Evolutionary conservation across 2,797 vertebrate species (phyloP).

Genomic region (Rhabdomys pumilio): DNA sequence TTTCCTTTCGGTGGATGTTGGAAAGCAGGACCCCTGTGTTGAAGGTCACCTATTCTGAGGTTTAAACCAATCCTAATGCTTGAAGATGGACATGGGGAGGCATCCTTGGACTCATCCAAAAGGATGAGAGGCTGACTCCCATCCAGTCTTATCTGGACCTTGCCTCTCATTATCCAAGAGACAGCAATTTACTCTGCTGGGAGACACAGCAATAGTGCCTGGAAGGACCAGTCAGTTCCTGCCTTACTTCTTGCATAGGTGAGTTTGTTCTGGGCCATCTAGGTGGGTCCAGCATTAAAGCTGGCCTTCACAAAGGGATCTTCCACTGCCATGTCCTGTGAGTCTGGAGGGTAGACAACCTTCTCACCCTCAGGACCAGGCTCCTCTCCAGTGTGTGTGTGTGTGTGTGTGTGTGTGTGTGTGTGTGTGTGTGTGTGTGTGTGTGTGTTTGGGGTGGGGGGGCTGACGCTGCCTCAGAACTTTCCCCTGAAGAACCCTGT

Average conservation of each 20-base stretch:
- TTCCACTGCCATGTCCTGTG: background rate
- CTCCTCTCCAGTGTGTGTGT: background rate
- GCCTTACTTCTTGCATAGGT: background rate
- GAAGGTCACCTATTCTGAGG: background rate
- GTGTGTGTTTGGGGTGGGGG: background rate
- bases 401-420: too few relatives aligned
- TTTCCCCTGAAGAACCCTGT: background rate
- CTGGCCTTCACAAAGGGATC: background rate
- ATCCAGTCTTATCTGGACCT: background rate
- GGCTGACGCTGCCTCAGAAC: background rate
- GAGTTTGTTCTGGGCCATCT: background rate
- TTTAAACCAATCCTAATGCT: background rate
- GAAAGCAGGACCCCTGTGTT: background rate
- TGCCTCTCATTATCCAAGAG: background rate
- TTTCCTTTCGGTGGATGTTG: background rate
- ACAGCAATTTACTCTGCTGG: background rate
- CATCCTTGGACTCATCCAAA: background rate
- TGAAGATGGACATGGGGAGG: background rate
- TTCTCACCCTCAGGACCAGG: background rate
- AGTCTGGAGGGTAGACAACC: background rate
- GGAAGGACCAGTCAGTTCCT: background rate
- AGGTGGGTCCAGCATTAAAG: background rate
- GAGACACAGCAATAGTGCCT: background rate
- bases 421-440: too few relatives aligned
- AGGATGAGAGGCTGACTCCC: background rate